Evolutionary conservation across 2,797 vertebrate genomes (phyloP).

Genomic region (Sebastiscus tertius): DNA sequence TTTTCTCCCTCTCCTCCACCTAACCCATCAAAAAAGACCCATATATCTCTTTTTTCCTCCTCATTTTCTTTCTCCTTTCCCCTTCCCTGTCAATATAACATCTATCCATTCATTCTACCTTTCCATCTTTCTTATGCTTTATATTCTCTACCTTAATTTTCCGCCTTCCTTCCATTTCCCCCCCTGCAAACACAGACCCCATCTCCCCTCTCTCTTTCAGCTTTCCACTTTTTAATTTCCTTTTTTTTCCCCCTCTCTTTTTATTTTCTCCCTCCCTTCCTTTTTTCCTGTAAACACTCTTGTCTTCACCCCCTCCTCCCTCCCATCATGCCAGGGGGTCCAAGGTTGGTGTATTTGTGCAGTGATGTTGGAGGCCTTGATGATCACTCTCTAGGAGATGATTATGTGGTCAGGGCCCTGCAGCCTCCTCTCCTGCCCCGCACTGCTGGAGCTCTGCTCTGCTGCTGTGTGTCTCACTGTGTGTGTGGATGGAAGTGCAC

Average conservation of each 20-base stretch:
- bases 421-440: constrained; percentile 70
- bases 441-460: constrained; percentile 68
- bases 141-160: constrained; percentile 13
- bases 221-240: constrained; percentile 63
- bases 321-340: constrained; percentile 65
- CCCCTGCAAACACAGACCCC: constrained; percentile 16
- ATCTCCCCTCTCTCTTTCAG: constrained; percentile 28
- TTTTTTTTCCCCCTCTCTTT: constrained; percentile 29
- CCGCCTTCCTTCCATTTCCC: neutral
- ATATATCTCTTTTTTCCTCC: constrained; percentile 9
- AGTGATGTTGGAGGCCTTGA: constrained; percentile 77
- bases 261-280: constrained; percentile 42
- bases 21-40: constrained; percentile 19
- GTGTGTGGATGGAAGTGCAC: constrained; percentile 7
- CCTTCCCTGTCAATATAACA: constrained; percentile 1
- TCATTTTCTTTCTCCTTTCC: constrained; percentile 5
- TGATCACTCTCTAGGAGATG: constrained; percentile 81
- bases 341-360: constrained; percentile 73
- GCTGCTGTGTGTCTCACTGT: constrained; percentile 37
- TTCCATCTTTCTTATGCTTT: constrained; percentile 1
- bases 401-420: constrained; percentile 79
- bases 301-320: constrained; percentile 54
- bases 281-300: constrained; percentile 68
- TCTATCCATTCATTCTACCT: neutral
- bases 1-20: constrained; percentile 14